A percentile compares a stretch with the other conserved stretches of the same genome.
phyloP scores from a whole-genome alignment of 2,888 invertebrate species.

The Watsonalla binaria region DNA sequence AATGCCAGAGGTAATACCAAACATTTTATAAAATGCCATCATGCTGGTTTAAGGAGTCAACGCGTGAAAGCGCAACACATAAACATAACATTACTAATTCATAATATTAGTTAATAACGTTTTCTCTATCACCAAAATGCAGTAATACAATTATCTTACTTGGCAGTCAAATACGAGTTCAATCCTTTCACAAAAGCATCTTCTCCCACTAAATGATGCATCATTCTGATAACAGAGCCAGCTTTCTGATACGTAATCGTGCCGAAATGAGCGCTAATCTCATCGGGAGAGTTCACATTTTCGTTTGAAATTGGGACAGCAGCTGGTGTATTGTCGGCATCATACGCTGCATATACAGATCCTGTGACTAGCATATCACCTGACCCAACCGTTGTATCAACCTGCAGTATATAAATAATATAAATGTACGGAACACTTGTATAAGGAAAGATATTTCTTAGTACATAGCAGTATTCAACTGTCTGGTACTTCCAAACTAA shows the following conservation, averaged over 20 bases:
- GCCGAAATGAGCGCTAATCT: conserved; percentile 82
- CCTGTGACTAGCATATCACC: conserved; percentile 80
- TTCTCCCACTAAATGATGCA: conserved; percentile 65
- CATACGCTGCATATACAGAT: conserved; percentile 82
- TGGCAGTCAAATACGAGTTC: conserved; percentile 52
- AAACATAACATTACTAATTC: too few species aligned
- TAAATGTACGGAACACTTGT: too few species aligned
- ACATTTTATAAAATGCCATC: too few species aligned
- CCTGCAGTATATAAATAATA: conserved; percentile 53
- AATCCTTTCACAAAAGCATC: conserved; percentile 45
- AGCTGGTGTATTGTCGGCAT: conserved; percentile 72
- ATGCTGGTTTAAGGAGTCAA: too few species aligned
- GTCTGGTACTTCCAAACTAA: too few species aligned
- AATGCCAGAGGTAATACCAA: too few species aligned
- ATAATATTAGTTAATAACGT: too few species aligned
- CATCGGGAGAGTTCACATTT: conserved; percentile 78
- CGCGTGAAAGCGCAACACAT: too few species aligned
- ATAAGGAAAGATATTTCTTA: too few species aligned
- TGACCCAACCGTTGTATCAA: conserved; percentile 80
- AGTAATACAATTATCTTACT: conserved; percentile 54
- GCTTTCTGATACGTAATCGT: conserved; percentile 84
- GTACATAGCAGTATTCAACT: too few species aligned
- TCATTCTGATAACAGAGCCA: conserved; percentile 70
- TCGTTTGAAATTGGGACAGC: conserved; percentile 77
- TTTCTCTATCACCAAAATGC: too few species aligned